These are phyloP conservation scores for Semnornis frantzii DNA, from an alignment of 2,113 vertebrate genomes.

Conservation along the genomic window DNA sequence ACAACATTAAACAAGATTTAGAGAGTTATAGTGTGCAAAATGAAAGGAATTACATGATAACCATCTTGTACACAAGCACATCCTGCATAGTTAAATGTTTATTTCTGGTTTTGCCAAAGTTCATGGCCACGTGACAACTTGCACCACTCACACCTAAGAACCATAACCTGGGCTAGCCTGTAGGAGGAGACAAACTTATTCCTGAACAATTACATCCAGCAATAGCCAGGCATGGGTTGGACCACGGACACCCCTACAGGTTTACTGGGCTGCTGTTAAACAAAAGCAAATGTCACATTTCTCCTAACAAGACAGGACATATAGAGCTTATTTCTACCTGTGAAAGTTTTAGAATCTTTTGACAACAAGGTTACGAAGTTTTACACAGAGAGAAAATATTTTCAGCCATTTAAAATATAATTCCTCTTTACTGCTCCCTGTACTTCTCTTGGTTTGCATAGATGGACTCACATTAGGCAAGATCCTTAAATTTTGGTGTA, in stretches of 20 bases:
- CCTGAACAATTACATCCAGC: background rate
- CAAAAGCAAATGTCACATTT: background rate
- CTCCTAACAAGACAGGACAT: background rate
- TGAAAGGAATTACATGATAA: background rate
- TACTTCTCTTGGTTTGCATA: background rate
- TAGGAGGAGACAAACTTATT: background rate
- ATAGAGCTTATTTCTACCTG: background rate
- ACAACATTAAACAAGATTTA: background rate
- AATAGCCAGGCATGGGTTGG: background rate
- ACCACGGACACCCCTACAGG: background rate
- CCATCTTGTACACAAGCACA: background rate
- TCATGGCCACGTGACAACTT: background rate
- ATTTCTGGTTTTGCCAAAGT: background rate
- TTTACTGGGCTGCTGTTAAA: background rate
- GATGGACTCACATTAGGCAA: background rate
- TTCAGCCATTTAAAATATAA: background rate
- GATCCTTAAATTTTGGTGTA: background rate
- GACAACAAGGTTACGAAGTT: background rate
- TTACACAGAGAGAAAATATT: background rate
- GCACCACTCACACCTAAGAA: background rate
- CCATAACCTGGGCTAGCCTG: background rate
- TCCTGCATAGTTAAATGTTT: conserved; percentile 27
- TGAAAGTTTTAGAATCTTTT: background rate
- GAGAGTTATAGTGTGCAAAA: conserved; percentile 26
- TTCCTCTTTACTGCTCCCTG: background rate